Percentiles rank a stretch among this genome's conserved stretches.
These are phyloP conservation scores for Caenorhabditis afra DNA, from an alignment of 2,888 invertebrate species.

Conservation along the genomic window DNA sequence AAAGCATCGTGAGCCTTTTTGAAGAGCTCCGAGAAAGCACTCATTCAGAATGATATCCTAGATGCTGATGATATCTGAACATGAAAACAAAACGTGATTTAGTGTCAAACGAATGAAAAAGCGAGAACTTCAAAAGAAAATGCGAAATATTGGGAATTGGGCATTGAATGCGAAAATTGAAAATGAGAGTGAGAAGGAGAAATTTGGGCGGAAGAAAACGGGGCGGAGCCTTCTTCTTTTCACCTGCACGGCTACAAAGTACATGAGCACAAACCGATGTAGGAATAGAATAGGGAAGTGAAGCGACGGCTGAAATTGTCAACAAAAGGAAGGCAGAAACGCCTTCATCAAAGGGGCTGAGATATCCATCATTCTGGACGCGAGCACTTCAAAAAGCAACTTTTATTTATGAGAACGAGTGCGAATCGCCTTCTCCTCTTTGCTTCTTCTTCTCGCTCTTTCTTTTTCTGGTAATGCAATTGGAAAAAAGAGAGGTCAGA, in stretches of 20 bases:
- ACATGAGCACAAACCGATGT: no score
- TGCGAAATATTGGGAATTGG: not conserved
- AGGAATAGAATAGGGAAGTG: slow-evolving; percentile 6
- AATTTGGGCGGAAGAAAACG: not conserved
- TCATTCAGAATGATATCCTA: slow-evolving; percentile 36
- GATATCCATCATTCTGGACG: slow-evolving; percentile 41
- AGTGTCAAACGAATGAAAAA: not conserved
- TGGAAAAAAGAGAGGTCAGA: slow-evolving; percentile 50
- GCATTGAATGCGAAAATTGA: not conserved
- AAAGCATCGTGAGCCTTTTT: slow-evolving; percentile 78
- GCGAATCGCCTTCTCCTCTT: slow-evolving; percentile 22
- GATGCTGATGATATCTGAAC: not conserved
- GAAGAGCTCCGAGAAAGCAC: slow-evolving; percentile 72
- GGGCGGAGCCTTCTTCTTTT: slow-evolving; percentile 1
- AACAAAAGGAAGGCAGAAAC: no score
- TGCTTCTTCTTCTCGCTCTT: slow-evolving; percentile 12
- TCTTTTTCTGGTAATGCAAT: slow-evolving; percentile 54
- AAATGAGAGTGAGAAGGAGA: slow-evolving; percentile 1
- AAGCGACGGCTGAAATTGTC: no score
- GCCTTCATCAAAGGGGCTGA: slow-evolving; percentile 20
- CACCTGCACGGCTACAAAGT: slow-evolving; percentile 13
- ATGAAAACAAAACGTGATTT: slow-evolving; percentile 8
- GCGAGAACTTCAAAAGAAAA: not conserved
- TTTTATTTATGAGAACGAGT: slow-evolving; percentile 55
- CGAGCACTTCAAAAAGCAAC: slow-evolving; percentile 49